Evolutionary conservation across 2,888 invertebrate genomes (phyloP), one percentile per base, ranked within the genome.

Genomic region (Pollenia labialis): DNA sequence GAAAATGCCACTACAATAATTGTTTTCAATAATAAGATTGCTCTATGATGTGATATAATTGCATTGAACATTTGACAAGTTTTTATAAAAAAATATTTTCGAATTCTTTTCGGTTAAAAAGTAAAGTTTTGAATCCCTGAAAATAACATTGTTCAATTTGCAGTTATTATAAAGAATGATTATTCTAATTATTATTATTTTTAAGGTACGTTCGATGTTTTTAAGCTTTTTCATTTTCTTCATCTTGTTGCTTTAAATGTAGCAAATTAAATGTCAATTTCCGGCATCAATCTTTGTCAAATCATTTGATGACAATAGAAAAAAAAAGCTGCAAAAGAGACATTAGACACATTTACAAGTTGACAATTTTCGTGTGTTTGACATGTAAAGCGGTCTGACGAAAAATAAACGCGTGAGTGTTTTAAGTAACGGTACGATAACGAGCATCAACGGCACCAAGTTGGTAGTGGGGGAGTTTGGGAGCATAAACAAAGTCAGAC

Each of bases 211-310:
- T 50, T 48, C 52, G 9, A 11, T 54, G 0, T 23, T 44, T 6
- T 12, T 77, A 42, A 18, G n/a, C 40, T 40, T 7, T 46, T 54
- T 54, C 46, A 3, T n/a, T 54, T 32, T 32, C 32, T 32, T 18
- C 10, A 16, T 64, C 7, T 48, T 14, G 23, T 74, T 66, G 48
- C 44, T 60, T 42, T 10, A 71, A 12, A 46, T 76, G 16, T 68
- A 72, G 72, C 83, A 86, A 86, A 86, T 80, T 72, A 86, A 80
- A 83, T 86, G 69, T 71, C 86, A 86, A 86, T 87, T 81, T 87
- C 83, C 83, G 81, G 72, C 87, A 87, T 87, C 83, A 84, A 87
- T 83, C 83, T 83, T 81, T 81, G 83, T 81, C 80, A 83, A 87
- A 81, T 83, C 81, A 81, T 56, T 84, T 77, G 87, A 81, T 84